Conservation (phyloP, 2,113 vertebrate genomes). For the Sceloporus undulatus region DNA sequence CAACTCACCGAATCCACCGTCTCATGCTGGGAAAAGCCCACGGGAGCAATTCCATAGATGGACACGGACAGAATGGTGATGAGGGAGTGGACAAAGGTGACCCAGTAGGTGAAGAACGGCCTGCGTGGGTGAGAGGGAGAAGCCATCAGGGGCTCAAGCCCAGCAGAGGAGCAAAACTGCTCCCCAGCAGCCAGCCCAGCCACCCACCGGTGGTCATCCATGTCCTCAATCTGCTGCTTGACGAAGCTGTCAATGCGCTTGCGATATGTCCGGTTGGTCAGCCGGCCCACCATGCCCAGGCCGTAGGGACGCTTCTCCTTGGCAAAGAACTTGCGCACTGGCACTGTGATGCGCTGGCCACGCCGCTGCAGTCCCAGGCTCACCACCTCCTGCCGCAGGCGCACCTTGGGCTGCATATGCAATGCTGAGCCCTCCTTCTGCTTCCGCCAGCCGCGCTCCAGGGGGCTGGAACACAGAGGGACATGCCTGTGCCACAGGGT, state of each 20-base stretch:
- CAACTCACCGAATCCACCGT: constrained; percentile 96
- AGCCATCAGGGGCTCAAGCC: not conserved
- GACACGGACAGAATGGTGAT: constrained; percentile 96
- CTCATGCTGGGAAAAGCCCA: constrained; percentile 98
- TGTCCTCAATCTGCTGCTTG: constrained; percentile 97
- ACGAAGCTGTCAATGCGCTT: constrained; percentile 98
- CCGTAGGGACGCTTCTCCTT: constrained; percentile 96
- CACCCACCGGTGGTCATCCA: constrained; percentile 95
- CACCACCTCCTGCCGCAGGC: constrained; percentile 96
- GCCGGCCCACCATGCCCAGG: constrained; percentile 96
- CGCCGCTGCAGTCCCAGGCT: constrained; percentile 88
- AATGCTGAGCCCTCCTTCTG: constrained; percentile 85
- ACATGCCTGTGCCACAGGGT: not conserved
- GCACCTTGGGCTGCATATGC: constrained; percentile 87
- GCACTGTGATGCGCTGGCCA: constrained; percentile 93
- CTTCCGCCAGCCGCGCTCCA: constrained; percentile 97
- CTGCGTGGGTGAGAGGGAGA: constrained; percentile 69
- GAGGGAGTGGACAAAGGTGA: constrained; percentile 96
- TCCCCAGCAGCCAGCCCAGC: accelerated
- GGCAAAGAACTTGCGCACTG: constrained; percentile 95
- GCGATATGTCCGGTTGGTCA: constrained; percentile 98
- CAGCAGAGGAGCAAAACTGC: too few relatives aligned
- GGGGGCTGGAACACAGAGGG: constrained; percentile 80
- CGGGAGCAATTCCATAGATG: constrained; percentile 96
- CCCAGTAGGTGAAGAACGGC: constrained; percentile 99